Evolutionary conservation across 2,797 vertebrate species (phyloP).

Genomic region (Antrozous pallidus): DNA sequence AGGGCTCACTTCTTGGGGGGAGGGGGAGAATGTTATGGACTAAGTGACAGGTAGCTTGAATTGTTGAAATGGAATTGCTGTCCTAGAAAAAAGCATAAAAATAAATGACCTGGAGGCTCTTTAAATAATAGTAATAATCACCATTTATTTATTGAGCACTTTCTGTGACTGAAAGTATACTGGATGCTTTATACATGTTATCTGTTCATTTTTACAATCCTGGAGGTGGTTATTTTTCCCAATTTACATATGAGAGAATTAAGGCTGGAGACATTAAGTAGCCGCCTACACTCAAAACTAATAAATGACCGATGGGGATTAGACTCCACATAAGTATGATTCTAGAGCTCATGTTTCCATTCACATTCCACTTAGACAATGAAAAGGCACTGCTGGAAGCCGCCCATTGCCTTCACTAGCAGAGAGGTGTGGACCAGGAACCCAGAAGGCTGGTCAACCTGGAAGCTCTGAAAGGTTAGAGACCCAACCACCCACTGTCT

Average conservation of each 20-base stretch:
- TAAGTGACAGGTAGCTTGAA: background rate
- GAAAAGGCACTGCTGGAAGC: background rate
- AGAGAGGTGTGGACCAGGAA: too few species aligned
- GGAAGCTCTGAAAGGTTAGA: too few species aligned
- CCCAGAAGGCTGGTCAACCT: too few species aligned
- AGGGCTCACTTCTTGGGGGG: background rate
- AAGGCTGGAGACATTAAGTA: background rate
- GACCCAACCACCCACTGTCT: too few species aligned
- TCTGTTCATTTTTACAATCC: background rate
- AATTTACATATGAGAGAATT: background rate
- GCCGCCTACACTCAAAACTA: background rate
- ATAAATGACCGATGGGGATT: background rate
- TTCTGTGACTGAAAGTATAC: background rate
- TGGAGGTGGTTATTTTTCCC: background rate
- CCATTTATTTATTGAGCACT: slow-evolving; percentile 2
- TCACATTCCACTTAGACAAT: background rate
- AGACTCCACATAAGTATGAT: background rate
- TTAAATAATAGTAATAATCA: background rate
- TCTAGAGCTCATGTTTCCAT: background rate
- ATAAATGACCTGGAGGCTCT: background rate
- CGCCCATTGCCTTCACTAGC: too few species aligned
- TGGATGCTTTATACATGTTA: background rate
- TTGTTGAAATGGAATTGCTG: background rate
- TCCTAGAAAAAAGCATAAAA: background rate
- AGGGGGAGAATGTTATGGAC: background rate